Evolutionary conservation across 2,888 invertebrate species (phyloP).

Genomic region (Buathra laborator): DNA sequence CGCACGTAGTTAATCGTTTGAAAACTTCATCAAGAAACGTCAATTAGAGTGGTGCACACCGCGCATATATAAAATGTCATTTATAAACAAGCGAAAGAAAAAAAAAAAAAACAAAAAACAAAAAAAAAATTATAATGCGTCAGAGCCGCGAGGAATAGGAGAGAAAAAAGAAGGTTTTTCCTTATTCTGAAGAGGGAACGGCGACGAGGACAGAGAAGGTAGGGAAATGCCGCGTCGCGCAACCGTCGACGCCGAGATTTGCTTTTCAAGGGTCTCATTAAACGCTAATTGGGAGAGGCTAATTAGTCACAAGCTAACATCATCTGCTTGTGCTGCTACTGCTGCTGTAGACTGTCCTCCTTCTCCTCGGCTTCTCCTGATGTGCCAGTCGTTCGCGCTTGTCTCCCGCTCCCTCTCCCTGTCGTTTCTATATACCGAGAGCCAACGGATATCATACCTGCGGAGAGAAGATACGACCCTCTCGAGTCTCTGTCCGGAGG

Average conservation of each 20-base stretch:
- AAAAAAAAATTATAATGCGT: constrained; percentile 12
- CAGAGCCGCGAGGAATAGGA: not conserved
- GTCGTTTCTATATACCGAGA: not conserved
- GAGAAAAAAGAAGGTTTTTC: constrained; percentile 34
- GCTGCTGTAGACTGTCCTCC: constrained; percentile 46
- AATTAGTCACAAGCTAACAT: constrained; percentile 74
- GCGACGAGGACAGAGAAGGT: constrained; percentile 16
- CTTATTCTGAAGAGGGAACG: constrained; percentile 7
- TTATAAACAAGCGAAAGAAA: constrained; percentile 3
- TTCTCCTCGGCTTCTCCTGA: constrained; percentile 36
- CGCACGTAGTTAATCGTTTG: not conserved
- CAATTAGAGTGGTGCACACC: not conserved
- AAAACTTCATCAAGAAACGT: constrained; percentile 1
- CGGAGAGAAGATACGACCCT: constrained; percentile 40
- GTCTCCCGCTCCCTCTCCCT: not conserved
- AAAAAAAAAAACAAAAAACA: not conserved
- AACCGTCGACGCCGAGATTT: constrained; percentile 68
- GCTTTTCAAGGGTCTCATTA: constrained; percentile 75
- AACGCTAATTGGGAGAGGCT: constrained; percentile 75
- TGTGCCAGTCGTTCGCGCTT: constrained; percentile 38
- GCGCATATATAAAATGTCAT: not conserved
- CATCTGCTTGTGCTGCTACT: constrained; percentile 58
- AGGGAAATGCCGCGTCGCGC: constrained; percentile 49
- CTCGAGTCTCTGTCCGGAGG: constrained; percentile 36
- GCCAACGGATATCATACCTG: not conserved